Base-by-base conservation (phyloP, 2,797 vertebrate genomes). In the Notolabrus celidotus region DNA sequence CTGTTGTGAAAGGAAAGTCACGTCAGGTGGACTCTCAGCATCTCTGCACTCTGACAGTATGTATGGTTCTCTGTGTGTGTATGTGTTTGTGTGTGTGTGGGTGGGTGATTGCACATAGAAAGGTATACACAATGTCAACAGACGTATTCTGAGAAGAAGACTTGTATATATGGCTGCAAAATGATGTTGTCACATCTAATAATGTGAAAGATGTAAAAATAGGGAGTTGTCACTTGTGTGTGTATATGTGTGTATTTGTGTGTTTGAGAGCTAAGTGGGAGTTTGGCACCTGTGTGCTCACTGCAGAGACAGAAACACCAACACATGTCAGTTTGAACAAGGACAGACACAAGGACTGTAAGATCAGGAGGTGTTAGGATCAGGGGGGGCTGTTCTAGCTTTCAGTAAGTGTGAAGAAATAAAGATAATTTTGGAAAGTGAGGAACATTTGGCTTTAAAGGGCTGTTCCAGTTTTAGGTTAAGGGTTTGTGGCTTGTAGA, bases 171-270 rank as follows among this genome's bases (percentile, higher is more conserved):
- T 60, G 41, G 62, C 41, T 62, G 20, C 64, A 64, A 22, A 53
- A 47, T 42, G 67, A 49, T 69, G 58, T 57, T 80, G 71, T 66
- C 67, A 49, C 72, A 61, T 76, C 31, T n/a, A 71, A 43, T n/a
- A 8, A 43, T 43, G 23, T 41, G 20, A 74, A 71, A 41, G 5
- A 50, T 36, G 55, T 53, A 56, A 66, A 65, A 12, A 59, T n/a
- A 23, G n/a, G 65, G 51, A 38, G 50, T 71, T 62, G 42, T 54
- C 61, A 55, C 34, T 16, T 25, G 15, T 64, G 34, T 47, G 33
- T 22, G 9, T 34, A 12, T 62, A 20, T 39, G 25, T 60, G 43
- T 27, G 11, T 53, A 38, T 38, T 33, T 60, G 31, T 72, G 52
- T 67, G 46, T 57, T 65, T 55, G 51, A 55, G 47, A 51, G 29